Base-by-base conservation (phyloP, 2,888 invertebrate species). In the Drosophila flavopinicola region DNA sequence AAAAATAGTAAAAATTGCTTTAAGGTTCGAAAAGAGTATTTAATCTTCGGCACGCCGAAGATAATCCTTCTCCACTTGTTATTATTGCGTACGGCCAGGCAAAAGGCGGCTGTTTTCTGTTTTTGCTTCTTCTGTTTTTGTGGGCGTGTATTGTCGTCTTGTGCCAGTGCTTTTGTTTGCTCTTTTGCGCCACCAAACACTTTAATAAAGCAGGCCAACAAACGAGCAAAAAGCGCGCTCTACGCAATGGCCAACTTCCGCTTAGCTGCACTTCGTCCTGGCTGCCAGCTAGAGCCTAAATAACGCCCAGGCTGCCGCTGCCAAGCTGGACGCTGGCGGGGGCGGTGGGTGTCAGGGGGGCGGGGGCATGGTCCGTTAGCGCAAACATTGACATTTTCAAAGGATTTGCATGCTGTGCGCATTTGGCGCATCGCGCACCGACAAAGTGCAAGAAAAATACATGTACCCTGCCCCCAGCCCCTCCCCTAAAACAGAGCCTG, bases 351-450 rank as follows among this genome's bases (percentile, higher is more conserved):
- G n/a, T n/a, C n/a, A n/a, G n/a, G n/a, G n/a, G n/a, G n/a, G 10
- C 17, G 30, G 29, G 32, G 30, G 11, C 37, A 35, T 35, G 33
- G 11, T 25, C 10, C 27, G 38, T 44, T 3, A 49, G 65, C 52
- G 53, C 85, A 83, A 85, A 85, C 70, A 85, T 85, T 83, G 80
- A 78, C 70, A 64, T 76, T 83, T 85, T 76, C 80, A 79, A 65
- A 63, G 83, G 85, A 85, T 79, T 79, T 79, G 65, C 76, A 76
- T 69, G 76, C 76, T 44, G 38, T 49, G 66, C 38, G 30, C 70
- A 67, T 57, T 74, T 44, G 37, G 35, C 29, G 57, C 33, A 44
- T 44, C 41, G 47, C 42, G 15, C 20, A 48, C 61, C 42, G 68
- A 75, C 66, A 79, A 79, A 83, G 77, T 84, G 84, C 80, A 77